Conservation (phyloP, 2,888 invertebrate species). For the Panzeria rudis region DNA sequence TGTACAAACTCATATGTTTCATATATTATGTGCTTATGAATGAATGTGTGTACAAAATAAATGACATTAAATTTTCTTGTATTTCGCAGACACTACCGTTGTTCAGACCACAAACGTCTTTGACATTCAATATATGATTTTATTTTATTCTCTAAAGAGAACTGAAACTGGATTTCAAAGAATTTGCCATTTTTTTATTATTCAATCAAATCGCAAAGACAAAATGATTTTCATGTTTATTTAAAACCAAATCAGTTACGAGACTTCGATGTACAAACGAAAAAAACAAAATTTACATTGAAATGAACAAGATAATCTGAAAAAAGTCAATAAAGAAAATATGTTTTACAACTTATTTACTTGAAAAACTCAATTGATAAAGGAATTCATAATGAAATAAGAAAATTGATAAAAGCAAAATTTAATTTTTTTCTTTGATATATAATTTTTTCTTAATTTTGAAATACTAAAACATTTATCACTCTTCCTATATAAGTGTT, state of each 20-base stretch:
- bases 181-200: constrained; percentile 44
- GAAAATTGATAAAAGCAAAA: background rate
- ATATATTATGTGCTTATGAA: background rate
- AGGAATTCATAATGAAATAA: background rate
- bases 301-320: background rate
- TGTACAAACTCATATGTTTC: no score
- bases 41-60: background rate
- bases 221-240: constrained; percentile 41
- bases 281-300: background rate
- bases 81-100: background rate
- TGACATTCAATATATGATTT: constrained; percentile 20
- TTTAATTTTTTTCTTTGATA: background rate
- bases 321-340: background rate
- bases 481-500: no score
- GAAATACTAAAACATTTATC: no score
- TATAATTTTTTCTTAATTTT: background rate
- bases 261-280: background rate
- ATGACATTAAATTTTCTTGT: background rate
- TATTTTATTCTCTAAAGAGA: constrained; percentile 33
- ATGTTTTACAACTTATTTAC: background rate
- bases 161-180: constrained; percentile 11
- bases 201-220: constrained; percentile 54
- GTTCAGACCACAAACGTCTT: constrained; percentile 5
- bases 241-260: constrained; percentile 20
- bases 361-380: background rate